These are phyloP conservation scores for Patiria miniata DNA, from an alignment of 35 echinoderm and acorn worm species.

Conservation along the genomic window DNA sequence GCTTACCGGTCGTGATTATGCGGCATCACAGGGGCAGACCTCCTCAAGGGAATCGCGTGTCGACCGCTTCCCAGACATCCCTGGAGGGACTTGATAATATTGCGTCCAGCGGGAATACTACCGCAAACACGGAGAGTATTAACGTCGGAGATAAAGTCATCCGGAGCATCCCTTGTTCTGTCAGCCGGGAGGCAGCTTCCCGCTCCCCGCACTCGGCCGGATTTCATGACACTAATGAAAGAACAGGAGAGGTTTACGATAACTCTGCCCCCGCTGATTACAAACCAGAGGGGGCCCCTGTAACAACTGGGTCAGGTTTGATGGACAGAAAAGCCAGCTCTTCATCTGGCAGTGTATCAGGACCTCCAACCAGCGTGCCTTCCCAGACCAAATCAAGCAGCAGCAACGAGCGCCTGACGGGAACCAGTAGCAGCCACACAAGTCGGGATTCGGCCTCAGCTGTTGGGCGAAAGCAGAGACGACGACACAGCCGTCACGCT, in stretches of 20 bases:
- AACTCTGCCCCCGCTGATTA: not conserved
- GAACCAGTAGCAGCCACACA: slow-evolving; percentile 32
- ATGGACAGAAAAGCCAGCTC: slow-evolving; percentile 20
- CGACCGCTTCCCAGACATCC: slow-evolving; percentile 45
- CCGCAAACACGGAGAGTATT: slow-evolving; percentile 26
- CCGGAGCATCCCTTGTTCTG: not conserved
- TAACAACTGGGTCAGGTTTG: not conserved
- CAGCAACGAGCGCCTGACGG: slow-evolving; percentile 36
- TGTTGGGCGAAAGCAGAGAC: not conserved
- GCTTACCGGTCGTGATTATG: slow-evolving; percentile 17
- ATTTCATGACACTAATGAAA: not conserved
- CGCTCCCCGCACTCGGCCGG: too few relatives aligned
- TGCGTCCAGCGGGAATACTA: slow-evolving; percentile 23
- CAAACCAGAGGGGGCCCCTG: not conserved
- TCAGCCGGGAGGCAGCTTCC: not conserved
- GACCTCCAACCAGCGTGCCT: slow-evolving; percentile 19
- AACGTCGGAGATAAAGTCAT: slow-evolving; percentile 11
- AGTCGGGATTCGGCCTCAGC: slow-evolving; percentile 29
- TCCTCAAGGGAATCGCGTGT: slow-evolving; percentile 32
- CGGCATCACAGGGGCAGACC: slow-evolving; percentile 13
- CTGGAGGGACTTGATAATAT: slow-evolving; percentile 36
- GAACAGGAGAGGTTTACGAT: not conserved
- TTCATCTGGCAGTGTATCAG: slow-evolving; percentile 10
- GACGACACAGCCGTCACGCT: not conserved
- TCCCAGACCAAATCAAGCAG: slow-evolving; percentile 40